A percentile compares a stretch with the other conserved stretches of the same genome.
Conservation (phyloP, 2,888 invertebrate genomes). For the Lycophotia porphyrea region DNA sequence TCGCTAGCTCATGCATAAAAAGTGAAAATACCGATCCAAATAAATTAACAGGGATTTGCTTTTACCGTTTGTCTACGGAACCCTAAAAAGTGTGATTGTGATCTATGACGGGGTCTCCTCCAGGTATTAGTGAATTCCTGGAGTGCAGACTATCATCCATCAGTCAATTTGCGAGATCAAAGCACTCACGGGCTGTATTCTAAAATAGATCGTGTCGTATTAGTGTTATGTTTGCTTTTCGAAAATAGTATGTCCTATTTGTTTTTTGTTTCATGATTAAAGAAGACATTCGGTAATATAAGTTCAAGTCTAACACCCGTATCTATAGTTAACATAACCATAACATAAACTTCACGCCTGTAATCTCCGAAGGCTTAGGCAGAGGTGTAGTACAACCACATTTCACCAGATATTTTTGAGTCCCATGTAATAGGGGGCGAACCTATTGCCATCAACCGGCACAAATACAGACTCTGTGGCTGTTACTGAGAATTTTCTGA, state of each 20-base stretch:
- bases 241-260: not conserved
- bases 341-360: too few relatives aligned
- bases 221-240: constrained; percentile 2
- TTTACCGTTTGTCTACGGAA: not conserved
- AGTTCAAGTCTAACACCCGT: not conserved
- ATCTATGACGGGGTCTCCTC: constrained; percentile 32
- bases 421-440: too few relatives aligned
- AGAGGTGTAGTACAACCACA: too few relatives aligned
- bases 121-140: constrained; percentile 33
- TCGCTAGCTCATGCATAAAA: not conserved
- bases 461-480: too few relatives aligned
- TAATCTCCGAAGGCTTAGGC: too few relatives aligned
- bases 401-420: too few relatives aligned
- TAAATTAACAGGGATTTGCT: not conserved
- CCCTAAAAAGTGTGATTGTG: constrained; percentile 49
- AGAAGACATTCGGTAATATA: not conserved
- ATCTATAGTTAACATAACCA: too few relatives aligned
- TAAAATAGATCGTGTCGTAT: constrained; percentile 18
- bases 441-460: too few relatives aligned
- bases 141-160: constrained; percentile 59
- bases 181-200: constrained; percentile 10
- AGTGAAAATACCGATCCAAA: not conserved
- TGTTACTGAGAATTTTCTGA: too few relatives aligned
- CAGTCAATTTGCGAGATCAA: constrained; percentile 62
- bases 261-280: not conserved